Conservation (phyloP, 2,888 invertebrate genomes). For the Allolobophora icterica region DNA sequence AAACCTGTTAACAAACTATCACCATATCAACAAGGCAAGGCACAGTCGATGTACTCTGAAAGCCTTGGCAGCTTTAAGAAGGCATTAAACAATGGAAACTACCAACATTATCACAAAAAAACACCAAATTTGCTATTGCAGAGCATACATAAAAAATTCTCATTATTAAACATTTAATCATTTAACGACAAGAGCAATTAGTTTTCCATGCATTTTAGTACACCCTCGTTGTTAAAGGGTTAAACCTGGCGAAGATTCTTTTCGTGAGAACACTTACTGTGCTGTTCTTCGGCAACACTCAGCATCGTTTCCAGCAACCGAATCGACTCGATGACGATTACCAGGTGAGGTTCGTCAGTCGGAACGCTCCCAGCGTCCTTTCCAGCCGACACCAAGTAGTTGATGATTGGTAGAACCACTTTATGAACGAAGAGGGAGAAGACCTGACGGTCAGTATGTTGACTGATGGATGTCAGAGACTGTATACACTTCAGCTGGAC, state of each 20-base stretch:
- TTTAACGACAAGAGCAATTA: too few relatives aligned
- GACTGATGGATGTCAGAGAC: constrained; percentile 79
- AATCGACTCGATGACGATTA: constrained; percentile 77
- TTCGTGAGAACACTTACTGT: constrained; percentile 35
- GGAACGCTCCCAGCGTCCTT: constrained; percentile 73
- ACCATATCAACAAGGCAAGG: too few relatives aligned
- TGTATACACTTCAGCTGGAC: constrained; percentile 81
- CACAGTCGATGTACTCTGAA: too few relatives aligned
- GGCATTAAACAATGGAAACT: too few relatives aligned
- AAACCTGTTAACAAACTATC: too few relatives aligned
- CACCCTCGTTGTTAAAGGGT: not conserved
- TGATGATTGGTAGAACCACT: constrained; percentile 79
- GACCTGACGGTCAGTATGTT: constrained; percentile 75
- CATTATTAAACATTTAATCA: too few relatives aligned
- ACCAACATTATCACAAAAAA: too few relatives aligned
- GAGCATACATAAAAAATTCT: too few relatives aligned
- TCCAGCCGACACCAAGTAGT: constrained; percentile 75
- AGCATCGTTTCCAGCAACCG: constrained; percentile 79
- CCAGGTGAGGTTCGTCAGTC: constrained; percentile 69
- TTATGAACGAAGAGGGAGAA: constrained; percentile 82
- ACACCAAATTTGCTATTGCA: too few relatives aligned
- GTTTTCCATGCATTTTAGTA: too few relatives aligned
- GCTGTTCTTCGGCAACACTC: constrained; percentile 73
- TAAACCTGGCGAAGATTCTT: not conserved
- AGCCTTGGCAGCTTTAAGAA: too few relatives aligned